Evolutionary conservation across 2,888 invertebrate species (phyloP), one percentile per base, ranked within the genome.

Genomic region (Andrena haemorrhoa): DNA sequence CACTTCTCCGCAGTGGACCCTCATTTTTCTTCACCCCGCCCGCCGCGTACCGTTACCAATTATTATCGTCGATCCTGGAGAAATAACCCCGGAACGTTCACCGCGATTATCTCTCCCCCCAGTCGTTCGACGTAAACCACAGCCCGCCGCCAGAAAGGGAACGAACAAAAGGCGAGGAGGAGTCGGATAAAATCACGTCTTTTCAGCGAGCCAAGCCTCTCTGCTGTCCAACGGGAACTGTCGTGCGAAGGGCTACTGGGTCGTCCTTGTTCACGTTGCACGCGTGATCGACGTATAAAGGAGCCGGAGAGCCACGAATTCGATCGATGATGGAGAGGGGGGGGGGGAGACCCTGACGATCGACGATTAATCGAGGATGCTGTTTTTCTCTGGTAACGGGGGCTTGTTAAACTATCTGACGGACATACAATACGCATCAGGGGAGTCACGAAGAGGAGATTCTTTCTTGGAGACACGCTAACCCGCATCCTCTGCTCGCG

Each of bases 21-120:
- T 79, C 79, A 72, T 85, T 85, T 81, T 82, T 83, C 85, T 81
- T 63, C 65, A n/a, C 51, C 29, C 49, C 47, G 51, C 5, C 60
- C 60, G 31, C 31, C 66, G 70, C 86, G 71, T 86, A 86, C 88
- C 83, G 86, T 88, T 86, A 86, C 79, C 83, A 85, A 88, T 88
- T 88, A 88, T 85, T 85, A 88, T 88, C 88, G 79, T 51, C 77
- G 86, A 85, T 83, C 77, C 72, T 74, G 65, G 85, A 53, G 75
- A 63, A 85, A 85, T 76, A 75, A 85, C 75, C 78, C 75, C 61
- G 51, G 56, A 58, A 35, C 76, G 66, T 81, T 79, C 68, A 41
- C 79, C 73, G n/a, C 80, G 85, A 87, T 85, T 86, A 86, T 86
- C 80, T 70, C 53, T 74, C 66, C 56, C 56, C 1, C 23, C 35